Conservation (phyloP, 1,140 invertebrate genomes). For the Drosophila lowei region DNA sequence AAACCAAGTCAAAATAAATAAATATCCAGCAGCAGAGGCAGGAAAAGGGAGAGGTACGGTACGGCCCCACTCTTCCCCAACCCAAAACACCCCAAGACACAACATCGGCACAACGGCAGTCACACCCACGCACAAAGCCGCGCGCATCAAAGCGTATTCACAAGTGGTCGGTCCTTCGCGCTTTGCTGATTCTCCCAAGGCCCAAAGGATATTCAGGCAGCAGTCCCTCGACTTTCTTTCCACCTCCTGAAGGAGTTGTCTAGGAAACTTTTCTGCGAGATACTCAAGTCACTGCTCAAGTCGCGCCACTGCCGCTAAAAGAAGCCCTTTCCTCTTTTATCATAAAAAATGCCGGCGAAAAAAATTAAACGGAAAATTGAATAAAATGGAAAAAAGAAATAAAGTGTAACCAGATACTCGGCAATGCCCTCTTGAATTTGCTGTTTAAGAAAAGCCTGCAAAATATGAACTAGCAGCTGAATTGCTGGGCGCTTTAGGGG, state of each 20-base stretch:
- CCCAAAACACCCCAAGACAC: not conserved
- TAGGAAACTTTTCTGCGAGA: slow-evolving; percentile 80
- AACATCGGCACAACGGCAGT: slow-evolving; percentile 42
- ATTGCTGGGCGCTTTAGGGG: not conserved
- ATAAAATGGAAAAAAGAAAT: slow-evolving; percentile 39
- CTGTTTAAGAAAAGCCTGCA: slow-evolving; percentile 25
- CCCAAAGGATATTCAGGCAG: slow-evolving; percentile 77
- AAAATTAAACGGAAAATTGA: slow-evolving; percentile 54
- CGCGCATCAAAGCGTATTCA: slow-evolving; percentile 82
- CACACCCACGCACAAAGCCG: slow-evolving; percentile 71
- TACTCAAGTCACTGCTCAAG: slow-evolving; percentile 75
- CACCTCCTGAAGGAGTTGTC: slow-evolving; percentile 78
- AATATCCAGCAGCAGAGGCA: slow-evolving; percentile 55
- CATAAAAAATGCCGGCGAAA: slow-evolving; percentile 40
- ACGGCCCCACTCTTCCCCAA: slow-evolving; percentile 15
- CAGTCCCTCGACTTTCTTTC: slow-evolving; percentile 59
- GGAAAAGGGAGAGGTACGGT: slow-evolving; percentile 20
- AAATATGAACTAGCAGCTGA: slow-evolving; percentile 26
- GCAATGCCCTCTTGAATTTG: slow-evolving; percentile 39
- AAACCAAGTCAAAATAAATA: slow-evolving; percentile 68
- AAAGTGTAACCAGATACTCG: slow-evolving; percentile 73
- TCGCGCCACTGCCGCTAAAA: slow-evolving; percentile 52
- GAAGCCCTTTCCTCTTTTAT: not conserved
- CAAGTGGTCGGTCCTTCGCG: slow-evolving; percentile 77
- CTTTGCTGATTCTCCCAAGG: slow-evolving; percentile 74